Evolutionary conservation across 2,113 vertebrate species (phyloP).

Genomic region (Dissostichus mawsoni): DNA sequence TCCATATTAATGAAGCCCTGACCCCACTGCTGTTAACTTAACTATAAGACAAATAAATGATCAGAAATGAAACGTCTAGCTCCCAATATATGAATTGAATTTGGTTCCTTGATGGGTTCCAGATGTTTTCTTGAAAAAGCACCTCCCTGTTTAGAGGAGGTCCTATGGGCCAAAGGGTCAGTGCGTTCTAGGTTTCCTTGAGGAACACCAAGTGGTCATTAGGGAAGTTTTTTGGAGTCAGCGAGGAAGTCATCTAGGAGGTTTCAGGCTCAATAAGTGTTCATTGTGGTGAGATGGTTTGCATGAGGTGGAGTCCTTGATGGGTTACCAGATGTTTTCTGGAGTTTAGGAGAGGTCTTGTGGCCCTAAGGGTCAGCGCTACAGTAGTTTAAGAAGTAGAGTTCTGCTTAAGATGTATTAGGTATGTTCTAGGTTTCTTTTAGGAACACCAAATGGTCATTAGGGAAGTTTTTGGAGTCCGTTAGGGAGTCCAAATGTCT

Average conservation of each 20-base stretch:
- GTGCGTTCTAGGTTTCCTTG: not conserved
- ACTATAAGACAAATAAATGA: not conserved
- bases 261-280: not conserved
- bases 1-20: slow-evolving; percentile 3
- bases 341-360: not conserved
- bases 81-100: not conserved
- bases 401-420: too few relatives aligned
- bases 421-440: not conserved
- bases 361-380: not conserved
- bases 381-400: too few relatives aligned
- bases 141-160: not conserved
- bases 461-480: not conserved
- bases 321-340: not conserved
- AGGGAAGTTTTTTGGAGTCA: not conserved
- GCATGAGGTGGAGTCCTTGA: not conserved
- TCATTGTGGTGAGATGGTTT: not conserved
- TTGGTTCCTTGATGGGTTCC: not conserved
- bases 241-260: not conserved
- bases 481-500: not conserved
- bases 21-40: not conserved
- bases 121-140: not conserved
- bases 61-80: not conserved
- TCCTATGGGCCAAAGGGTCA: not conserved
- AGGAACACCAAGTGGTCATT: not conserved
- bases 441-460: not conserved